These are phyloP conservation scores for Esperia sulphurella DNA, from an alignment of 2,888 invertebrate species.

Conservation along the genomic window DNA sequence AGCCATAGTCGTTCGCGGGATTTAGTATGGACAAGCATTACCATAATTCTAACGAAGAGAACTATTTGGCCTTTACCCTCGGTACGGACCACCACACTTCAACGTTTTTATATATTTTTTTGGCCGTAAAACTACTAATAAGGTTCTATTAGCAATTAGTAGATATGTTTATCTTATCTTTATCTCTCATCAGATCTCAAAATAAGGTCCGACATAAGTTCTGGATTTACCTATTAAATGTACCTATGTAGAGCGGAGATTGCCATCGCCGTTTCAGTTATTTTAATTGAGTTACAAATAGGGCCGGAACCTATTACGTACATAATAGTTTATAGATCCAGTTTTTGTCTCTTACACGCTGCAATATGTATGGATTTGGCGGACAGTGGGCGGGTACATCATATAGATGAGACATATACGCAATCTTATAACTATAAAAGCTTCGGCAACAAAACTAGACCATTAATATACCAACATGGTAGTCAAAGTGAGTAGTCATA, in stretches of 20 bases:
- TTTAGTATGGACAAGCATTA: no score
- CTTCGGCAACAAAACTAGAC: constrained; percentile 27
- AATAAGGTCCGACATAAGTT: no score
- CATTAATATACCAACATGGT: constrained; percentile 62
- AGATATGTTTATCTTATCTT: not conserved
- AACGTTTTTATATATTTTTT: no score
- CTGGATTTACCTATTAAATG: no score
- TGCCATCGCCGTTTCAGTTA: not conserved
- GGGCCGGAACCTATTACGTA: constrained; percentile 20
- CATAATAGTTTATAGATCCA: constrained; percentile 31
- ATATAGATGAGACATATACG: constrained; percentile 6
- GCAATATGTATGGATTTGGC: constrained; percentile 11
- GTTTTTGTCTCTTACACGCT: constrained; percentile 29
- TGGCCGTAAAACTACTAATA: no score
- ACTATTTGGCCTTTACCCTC: no score
- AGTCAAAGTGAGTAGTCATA: constrained; percentile 55
- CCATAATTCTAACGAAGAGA: no score
- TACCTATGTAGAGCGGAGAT: no score
- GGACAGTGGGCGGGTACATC: constrained; percentile 4
- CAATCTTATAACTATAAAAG: constrained; percentile 48
- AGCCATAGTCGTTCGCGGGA: no score
- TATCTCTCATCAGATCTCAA: not conserved
- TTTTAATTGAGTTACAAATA: constrained; percentile 1
- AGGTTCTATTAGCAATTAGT: no score
- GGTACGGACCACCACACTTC: no score